Conservation (phyloP, 2,113 vertebrate genomes). For the Mystacornis crossleyi region DNA sequence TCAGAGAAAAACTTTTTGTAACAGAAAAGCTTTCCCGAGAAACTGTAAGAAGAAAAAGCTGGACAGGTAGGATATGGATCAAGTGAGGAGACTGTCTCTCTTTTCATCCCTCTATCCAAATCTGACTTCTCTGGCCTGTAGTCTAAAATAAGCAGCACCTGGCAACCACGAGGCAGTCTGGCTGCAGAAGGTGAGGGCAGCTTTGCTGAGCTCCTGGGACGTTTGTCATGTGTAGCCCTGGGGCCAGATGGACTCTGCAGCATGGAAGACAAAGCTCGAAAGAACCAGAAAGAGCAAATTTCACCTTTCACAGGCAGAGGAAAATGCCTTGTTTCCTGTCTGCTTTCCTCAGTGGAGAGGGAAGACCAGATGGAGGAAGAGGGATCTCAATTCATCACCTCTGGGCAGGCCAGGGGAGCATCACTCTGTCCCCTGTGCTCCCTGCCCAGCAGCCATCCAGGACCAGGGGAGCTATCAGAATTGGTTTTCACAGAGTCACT, state of each 20-base stretch:
- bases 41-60: background rate
- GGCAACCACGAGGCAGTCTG: background rate
- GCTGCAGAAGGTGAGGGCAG: background rate
- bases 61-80: background rate
- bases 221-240: fast-evolving
- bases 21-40: background rate
- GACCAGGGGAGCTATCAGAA: background rate
- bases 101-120: background rate
- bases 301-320: background rate
- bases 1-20: background rate
- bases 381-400: background rate
- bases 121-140: background rate
- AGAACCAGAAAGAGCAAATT: background rate
- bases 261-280: background rate
- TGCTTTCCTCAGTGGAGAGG: background rate
- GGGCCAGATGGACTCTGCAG: background rate
- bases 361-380: background rate
- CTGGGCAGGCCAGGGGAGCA: background rate
- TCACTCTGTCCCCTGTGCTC: background rate
- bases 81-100: background rate
- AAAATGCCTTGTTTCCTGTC: background rate
- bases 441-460: background rate
- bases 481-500: background rate
- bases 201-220: background rate
- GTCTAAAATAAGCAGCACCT: background rate